Base-by-base conservation (phyloP, 1,140 invertebrate genomes). In the Doryteuthis pealeii region DNA sequence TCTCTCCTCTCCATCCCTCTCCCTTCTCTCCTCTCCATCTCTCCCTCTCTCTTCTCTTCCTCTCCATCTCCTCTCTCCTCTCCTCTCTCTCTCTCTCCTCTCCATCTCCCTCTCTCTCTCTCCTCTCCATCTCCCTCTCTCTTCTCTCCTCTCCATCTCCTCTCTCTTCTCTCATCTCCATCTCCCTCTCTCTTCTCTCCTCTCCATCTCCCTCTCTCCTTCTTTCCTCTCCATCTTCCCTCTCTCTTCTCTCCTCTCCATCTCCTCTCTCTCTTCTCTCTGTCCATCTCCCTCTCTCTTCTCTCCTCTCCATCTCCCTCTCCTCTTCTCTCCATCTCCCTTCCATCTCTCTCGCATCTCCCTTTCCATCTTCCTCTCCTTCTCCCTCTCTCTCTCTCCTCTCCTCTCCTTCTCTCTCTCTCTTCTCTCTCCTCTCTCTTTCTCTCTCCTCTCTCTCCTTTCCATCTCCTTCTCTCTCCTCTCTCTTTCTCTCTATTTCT, bases 371-470 rank as follows among this genome's bases (percentile, higher is more conserved):
- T 91, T 15, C 12, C 45, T 67, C 40, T 71, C 40, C 66, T 71
- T n/a, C 68, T 70, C 79, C 78, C 77, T 80, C 76, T 83, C 49
- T 80, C 74, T 88, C 88, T 66, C 85, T 91, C 90, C 88, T 89
- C 66, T 75, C 91, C 15, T 92, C 94, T 88, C 95, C 96, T 26
- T n/a, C 92, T n/a, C 45, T 67, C 35, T 71, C 43, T 71, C 71
- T 71, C 70, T n/a, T n/a, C n/a, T n/a, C n/a, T 40, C 3, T 40
- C 10, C 35, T 40, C 35, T 40, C 10, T 40, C 35, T 40, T 10
- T 40, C 35, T 10, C 10, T 40, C 10, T 3, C 10, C 10, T 5
- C 35, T 40, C 10, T 10, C 10, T 10, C 10, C 3, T 40, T 40
- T 40, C 35, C 10, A 40, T 40, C 35, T 40, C 3, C 10, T 10